Conservation (phyloP, 2,797 vertebrate genomes). For the Spinibarbus caldwelli region DNA sequence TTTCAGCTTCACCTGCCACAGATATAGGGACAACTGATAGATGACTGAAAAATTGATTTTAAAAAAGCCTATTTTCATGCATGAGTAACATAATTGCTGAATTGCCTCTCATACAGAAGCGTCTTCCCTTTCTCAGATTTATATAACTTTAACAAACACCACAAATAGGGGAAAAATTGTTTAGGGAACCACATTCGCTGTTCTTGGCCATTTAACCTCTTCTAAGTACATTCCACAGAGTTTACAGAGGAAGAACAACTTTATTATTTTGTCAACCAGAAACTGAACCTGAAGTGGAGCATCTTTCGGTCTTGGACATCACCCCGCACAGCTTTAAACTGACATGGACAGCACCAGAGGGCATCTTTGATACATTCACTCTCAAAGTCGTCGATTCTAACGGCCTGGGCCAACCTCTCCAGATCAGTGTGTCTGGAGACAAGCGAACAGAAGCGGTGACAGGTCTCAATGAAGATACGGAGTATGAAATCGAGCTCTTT, state of each 20-base stretch:
- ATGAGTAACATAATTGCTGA: background rate
- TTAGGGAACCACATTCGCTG: conserved; percentile 1
- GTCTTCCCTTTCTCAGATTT: background rate
- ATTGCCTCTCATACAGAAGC: background rate
- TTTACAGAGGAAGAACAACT: conserved; percentile 59
- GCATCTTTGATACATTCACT: conserved; percentile 90
- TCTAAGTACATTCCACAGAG: conserved; percentile 59
- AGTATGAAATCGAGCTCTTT: conserved; percentile 89
- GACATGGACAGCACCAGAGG: conserved; percentile 90
- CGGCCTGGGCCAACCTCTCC: conserved; percentile 77
- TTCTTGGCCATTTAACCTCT: conserved; percentile 50
- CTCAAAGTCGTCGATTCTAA: conserved; percentile 85
- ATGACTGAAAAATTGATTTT: conserved; percentile 18
- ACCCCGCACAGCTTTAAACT: conserved; percentile 86
- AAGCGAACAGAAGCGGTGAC: conserved; percentile 82
- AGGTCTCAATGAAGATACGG: conserved; percentile 86
- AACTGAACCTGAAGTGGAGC: conserved; percentile 89
- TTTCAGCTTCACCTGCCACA: conserved; percentile 25
- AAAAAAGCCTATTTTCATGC: conserved; percentile 25
- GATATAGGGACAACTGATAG: conserved; percentile 14
- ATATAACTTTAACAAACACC: background rate
- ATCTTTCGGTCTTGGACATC: conserved; percentile 85
- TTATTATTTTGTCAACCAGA: conserved; percentile 76
- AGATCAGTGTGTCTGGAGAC: conserved; percentile 83
- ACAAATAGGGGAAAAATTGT: background rate